phyloP scores from a whole-genome alignment of 1,140 invertebrate genomes.

The Ceratina australensis region DNA sequence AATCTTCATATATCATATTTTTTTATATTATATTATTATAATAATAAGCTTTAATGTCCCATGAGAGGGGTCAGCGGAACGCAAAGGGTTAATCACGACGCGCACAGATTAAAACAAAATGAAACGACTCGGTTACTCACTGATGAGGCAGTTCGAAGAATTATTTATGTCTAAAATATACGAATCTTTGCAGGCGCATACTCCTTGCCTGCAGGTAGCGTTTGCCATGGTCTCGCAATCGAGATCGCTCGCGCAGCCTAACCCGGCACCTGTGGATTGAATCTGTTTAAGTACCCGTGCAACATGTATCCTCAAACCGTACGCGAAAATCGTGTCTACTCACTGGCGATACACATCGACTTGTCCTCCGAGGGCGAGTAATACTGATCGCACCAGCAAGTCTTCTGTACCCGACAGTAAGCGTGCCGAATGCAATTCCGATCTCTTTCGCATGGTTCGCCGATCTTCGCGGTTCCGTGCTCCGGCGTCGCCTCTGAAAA shows the following conservation, averaged over 20 bases:
- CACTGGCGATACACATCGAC: slow-evolving; percentile 59
- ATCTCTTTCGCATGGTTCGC: slow-evolving; percentile 55
- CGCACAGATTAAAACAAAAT: no score
- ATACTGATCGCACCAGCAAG: slow-evolving; percentile 54
- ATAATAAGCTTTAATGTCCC: no score
- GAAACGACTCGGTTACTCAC: slow-evolving; percentile 51
- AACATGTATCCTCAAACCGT: background rate
- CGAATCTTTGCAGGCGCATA: slow-evolving; percentile 58
- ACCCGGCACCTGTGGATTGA: slow-evolving; percentile 48
- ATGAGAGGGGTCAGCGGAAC: no score
- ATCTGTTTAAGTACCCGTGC: background rate
- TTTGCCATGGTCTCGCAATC: slow-evolving; percentile 56
- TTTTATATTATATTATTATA: no score
- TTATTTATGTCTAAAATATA: slow-evolving; percentile 61
- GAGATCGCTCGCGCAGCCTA: slow-evolving; percentile 27
- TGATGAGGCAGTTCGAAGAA: slow-evolving; percentile 62
- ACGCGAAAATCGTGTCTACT: slow-evolving; percentile 10
- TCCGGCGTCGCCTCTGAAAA: background rate
- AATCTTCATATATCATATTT: no score
- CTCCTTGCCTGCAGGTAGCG: slow-evolving; percentile 53
- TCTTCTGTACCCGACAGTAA: slow-evolving; percentile 53
- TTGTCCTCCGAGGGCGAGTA: slow-evolving; percentile 55
- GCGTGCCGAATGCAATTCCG: slow-evolving; percentile 57
- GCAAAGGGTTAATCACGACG: no score
- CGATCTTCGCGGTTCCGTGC: slow-evolving; percentile 1